Conservation (phyloP, 2,888 invertebrate genomes). For the Oxytorus armatus region DNA sequence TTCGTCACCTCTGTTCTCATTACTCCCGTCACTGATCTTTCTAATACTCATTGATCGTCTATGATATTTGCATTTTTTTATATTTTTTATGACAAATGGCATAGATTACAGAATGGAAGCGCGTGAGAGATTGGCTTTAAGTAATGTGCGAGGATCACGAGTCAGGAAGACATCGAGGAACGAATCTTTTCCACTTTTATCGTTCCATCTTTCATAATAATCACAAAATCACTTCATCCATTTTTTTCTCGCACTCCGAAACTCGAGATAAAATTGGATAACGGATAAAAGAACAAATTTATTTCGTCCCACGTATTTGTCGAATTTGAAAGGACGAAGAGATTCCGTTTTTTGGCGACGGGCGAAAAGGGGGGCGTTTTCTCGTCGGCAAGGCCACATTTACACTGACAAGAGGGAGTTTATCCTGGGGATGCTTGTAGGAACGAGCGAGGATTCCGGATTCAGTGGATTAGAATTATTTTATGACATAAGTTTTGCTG, state of each 20-base stretch:
- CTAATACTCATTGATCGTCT: no score
- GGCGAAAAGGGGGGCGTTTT: no score
- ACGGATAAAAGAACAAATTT: slow-evolving; percentile 22
- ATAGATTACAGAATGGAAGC: no score
- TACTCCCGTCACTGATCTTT: no score
- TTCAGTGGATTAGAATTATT: slow-evolving; percentile 55
- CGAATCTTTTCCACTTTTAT: no score
- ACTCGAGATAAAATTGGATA: slow-evolving; percentile 10
- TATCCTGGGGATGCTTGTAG: background rate
- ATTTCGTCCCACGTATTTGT: slow-evolving; percentile 33
- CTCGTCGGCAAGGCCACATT: background rate
- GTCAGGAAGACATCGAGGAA: no score
- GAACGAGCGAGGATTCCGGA: slow-evolving; percentile 26
- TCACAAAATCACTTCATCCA: background rate
- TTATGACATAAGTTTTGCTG: slow-evolving; percentile 48
- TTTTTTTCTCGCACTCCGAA: background rate
- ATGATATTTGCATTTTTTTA: no score
- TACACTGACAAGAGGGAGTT: background rate
- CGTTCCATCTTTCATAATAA: background rate
- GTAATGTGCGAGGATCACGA: no score
- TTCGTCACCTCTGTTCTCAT: no score
- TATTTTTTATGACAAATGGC: no score
- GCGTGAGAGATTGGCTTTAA: no score
- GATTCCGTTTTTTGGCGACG: background rate
- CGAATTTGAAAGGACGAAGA: slow-evolving; percentile 3